A percentile compares a stretch with the other conserved stretches of the same genome.
Conservation (phyloP, 64 coral and sea anemone species). For the Pocillopora damicornis region DNA sequence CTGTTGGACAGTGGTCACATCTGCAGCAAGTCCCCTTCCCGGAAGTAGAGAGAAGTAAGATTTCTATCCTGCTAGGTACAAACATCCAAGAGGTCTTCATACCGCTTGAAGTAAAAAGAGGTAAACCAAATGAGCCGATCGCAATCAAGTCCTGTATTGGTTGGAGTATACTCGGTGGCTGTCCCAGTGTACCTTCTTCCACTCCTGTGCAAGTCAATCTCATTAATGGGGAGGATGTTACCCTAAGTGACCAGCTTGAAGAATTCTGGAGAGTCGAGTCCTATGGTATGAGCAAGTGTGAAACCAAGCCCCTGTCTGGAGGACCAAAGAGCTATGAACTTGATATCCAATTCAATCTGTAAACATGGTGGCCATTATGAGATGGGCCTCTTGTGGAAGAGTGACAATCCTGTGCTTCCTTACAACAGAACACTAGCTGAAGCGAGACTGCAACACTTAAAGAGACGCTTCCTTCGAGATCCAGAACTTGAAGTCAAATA, state of each 20-base stretch:
- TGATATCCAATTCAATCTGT: slow-evolving; percentile 17
- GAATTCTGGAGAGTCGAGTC: slow-evolving; percentile 34
- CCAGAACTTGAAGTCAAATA: slow-evolving; percentile 29
- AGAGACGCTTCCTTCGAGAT: slow-evolving; percentile 27
- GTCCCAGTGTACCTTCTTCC: not conserved
- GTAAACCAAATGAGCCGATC: slow-evolving; percentile 38
- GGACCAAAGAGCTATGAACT: slow-evolving; percentile 25
- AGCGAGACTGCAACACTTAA: slow-evolving; percentile 25
- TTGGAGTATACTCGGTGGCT: slow-evolving; percentile 53
- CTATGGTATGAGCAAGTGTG: not conserved
- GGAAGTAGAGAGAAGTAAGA: slow-evolving; percentile 32
- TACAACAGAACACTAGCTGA: slow-evolving; percentile 37
- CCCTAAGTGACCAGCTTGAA: not conserved
- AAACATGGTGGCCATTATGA: slow-evolving; percentile 22
- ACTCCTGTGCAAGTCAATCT: not conserved
- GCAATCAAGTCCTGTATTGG: slow-evolving; percentile 49
- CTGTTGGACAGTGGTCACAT: slow-evolving; percentile 23
- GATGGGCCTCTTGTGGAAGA: slow-evolving; percentile 49
- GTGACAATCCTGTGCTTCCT: slow-evolving; percentile 10
- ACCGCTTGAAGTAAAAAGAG: slow-evolving; percentile 40
- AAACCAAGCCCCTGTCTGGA: slow-evolving; percentile 25
- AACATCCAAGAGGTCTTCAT: slow-evolving; percentile 48
- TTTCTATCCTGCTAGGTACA: slow-evolving; percentile 40
- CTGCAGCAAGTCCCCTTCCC: slow-evolving; percentile 33
- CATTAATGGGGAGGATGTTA: not conserved